phyloP scores from a whole-genome alignment of 2,888 invertebrate genomes.

The Hemaris fuciformis region DNA sequence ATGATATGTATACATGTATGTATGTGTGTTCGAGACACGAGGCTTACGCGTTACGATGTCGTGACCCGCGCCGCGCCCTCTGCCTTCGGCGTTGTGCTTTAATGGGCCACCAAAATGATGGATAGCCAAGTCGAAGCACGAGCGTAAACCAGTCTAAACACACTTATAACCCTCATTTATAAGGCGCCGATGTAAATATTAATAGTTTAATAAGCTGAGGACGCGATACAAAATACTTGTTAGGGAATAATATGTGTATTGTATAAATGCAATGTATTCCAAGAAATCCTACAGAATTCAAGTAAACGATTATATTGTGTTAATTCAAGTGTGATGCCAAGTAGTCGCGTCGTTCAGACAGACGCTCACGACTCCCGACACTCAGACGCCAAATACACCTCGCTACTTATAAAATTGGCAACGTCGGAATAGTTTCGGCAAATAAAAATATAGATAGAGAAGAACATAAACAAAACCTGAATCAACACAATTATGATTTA shows the following conservation, averaged over 20 bases:
- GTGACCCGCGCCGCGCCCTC: constrained; percentile 66
- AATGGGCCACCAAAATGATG: constrained; percentile 70
- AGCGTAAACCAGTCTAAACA: constrained; percentile 45
- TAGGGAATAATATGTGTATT: background rate
- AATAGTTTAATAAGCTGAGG: constrained; percentile 17
- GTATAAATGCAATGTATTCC: background rate
- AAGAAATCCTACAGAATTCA: too few species aligned
- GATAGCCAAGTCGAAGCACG: constrained; percentile 55
- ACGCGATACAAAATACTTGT: background rate
- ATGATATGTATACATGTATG: background rate
- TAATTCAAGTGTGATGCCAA: background rate
- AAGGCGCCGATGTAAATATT: constrained; percentile 22
- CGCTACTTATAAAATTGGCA: background rate
- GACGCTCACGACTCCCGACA: constrained; percentile 17
- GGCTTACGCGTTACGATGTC: constrained; percentile 30
- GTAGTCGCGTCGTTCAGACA: constrained; percentile 21
- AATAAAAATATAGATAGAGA: too few species aligned
- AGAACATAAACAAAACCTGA: too few species aligned
- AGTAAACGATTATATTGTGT: background rate
- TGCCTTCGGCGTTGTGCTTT: constrained; percentile 54
- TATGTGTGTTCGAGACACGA: background rate
- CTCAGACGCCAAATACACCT: constrained; percentile 21
- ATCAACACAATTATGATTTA: too few species aligned
- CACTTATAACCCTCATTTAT: constrained; percentile 38
- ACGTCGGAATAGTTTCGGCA: too few species aligned